Conservation (phyloP, 2,797 vertebrate genomes). For the Helarctos malayanus region DNA sequence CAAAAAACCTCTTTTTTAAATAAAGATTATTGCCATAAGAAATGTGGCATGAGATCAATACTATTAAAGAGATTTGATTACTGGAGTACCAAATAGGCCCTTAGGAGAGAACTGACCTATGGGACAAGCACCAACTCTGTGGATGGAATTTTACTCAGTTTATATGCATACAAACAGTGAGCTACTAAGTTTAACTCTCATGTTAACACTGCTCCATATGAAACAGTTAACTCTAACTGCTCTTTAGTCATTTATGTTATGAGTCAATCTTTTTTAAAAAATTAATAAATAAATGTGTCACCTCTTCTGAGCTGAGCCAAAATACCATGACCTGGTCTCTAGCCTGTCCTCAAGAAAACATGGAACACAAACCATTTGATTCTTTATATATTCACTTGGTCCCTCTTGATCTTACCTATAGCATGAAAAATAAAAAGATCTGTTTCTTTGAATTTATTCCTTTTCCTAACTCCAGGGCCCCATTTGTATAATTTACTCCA, state of each 20-base stretch:
- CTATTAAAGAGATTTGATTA: conserved; percentile 29
- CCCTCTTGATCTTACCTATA: conserved; percentile 65
- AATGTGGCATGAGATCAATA: conserved; percentile 55
- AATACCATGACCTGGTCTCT: conserved; percentile 51
- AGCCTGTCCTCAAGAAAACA: conserved; percentile 70
- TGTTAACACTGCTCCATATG: conserved; percentile 36
- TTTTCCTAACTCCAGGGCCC: conserved; percentile 79
- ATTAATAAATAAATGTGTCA: neutral
- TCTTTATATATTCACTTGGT: conserved; percentile 68
- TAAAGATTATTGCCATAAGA: neutral
- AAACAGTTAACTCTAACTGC: conserved; percentile 42
- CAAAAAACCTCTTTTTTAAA: conserved; percentile 13
- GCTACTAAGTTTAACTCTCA: conserved; percentile 24
- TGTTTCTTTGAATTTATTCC: conserved; percentile 69
- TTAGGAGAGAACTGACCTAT: conserved; percentile 21
- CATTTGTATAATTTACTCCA: conserved; percentile 82
- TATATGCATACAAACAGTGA: neutral
- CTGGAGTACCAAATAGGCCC: neutral
- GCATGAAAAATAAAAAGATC: conserved; percentile 82
- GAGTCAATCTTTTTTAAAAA: conserved; percentile 7
- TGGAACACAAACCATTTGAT: conserved; percentile 63
- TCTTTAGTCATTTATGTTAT: conserved; percentile 4
- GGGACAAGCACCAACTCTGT: neutral
- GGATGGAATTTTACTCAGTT: neutral
- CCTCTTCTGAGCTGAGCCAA: conserved; percentile 41